These are phyloP conservation scores for Drosophila nigromelanica DNA, from an alignment of 1,140 invertebrate species.

Conservation along the genomic window DNA sequence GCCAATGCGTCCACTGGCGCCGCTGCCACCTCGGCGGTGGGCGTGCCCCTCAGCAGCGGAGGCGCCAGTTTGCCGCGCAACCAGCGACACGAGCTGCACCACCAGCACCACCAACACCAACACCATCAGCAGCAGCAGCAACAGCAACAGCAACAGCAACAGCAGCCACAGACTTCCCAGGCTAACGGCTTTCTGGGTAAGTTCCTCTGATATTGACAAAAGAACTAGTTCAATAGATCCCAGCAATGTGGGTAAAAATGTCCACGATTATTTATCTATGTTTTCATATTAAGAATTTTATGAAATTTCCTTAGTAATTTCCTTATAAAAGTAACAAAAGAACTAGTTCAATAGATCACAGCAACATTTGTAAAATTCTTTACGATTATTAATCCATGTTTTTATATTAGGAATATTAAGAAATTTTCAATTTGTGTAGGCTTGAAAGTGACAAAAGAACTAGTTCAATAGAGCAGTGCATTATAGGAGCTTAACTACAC, in stretches of 20 bases:
- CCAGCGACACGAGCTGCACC: slow-evolving; percentile 71
- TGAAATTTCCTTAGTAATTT: too few relatives aligned
- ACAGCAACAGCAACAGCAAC: slow-evolving; percentile 29
- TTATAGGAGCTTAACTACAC: too few relatives aligned
- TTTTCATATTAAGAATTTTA: too few relatives aligned
- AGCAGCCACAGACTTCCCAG: slow-evolving; percentile 53
- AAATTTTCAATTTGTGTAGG: too few relatives aligned
- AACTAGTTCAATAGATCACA: too few relatives aligned
- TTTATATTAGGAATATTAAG: too few relatives aligned
- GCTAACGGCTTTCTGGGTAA: slow-evolving; percentile 81
- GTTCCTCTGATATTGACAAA: background rate
- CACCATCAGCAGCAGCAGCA: slow-evolving; percentile 34
- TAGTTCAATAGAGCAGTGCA: background rate
- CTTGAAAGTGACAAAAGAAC: background rate
- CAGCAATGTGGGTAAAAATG: background rate
- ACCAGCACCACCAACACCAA: slow-evolving; percentile 27
- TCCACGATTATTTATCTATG: too few relatives aligned
- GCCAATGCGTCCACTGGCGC: slow-evolving; percentile 26
- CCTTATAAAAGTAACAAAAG: too few relatives aligned
- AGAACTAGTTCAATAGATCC: background rate
- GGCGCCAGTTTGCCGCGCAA: slow-evolving; percentile 76
- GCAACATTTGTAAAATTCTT: too few relatives aligned
- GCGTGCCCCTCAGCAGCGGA: slow-evolving; percentile 22
- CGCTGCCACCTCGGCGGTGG: background rate
- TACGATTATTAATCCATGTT: too few relatives aligned